These are phyloP conservation scores for Leucophenga varia DNA, from an alignment of 1,140 invertebrate genomes.

Conservation along the genomic window DNA sequence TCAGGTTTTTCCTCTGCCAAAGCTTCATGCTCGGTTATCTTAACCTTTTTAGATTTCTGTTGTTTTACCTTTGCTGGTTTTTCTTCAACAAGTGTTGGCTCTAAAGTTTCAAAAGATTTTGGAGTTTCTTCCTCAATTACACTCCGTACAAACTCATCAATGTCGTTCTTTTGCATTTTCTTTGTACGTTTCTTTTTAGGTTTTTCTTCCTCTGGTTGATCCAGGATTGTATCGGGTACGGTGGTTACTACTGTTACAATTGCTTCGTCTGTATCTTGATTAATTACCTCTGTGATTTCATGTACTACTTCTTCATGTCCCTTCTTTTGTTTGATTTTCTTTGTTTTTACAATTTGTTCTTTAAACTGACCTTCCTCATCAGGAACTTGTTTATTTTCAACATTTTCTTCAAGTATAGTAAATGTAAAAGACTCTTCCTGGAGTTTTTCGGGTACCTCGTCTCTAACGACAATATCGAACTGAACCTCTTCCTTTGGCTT, in stretches of 20 bases:
- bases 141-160: constrained; percentile 33
- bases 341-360: constrained; percentile 45
- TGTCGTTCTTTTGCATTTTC: constrained; percentile 39
- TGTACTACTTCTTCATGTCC: constrained; percentile 32
- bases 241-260: constrained; percentile 40
- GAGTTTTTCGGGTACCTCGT: constrained; percentile 41
- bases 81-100: constrained; percentile 32
- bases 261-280: constrained; percentile 47
- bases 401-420: constrained; percentile 33
- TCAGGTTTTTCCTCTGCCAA: constrained; percentile 20
- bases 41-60: constrained; percentile 46
- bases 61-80: constrained; percentile 27
- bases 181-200: constrained; percentile 37
- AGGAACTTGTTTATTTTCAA: constrained; percentile 23
- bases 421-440: constrained; percentile 34
- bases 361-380: constrained; percentile 31
- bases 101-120: constrained; percentile 23
- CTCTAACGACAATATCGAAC: constrained; percentile 28
- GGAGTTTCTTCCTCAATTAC: constrained; percentile 16
- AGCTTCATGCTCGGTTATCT: constrained; percentile 5
- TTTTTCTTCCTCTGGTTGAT: constrained; percentile 30
- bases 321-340: constrained; percentile 45
- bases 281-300: constrained; percentile 41
- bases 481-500: constrained; percentile 27
- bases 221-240: constrained; percentile 22